phyloP scores from a whole-genome alignment of 2,797 vertebrate genomes.

The Sebastolobus altivelis region DNA sequence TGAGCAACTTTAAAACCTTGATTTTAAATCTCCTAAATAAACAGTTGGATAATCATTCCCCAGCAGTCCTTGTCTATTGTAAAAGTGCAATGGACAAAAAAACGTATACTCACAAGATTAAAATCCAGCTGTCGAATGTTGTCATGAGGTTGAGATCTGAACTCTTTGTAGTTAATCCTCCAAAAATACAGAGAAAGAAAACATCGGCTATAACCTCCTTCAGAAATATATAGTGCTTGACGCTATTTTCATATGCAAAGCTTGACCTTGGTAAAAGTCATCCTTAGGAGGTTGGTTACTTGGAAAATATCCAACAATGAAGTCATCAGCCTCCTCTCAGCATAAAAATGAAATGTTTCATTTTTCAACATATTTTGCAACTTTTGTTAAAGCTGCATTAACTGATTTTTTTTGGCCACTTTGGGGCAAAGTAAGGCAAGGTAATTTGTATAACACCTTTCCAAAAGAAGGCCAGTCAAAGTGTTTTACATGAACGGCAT shows the following conservation, averaged over 20 bases:
- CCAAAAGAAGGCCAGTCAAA: too few relatives aligned
- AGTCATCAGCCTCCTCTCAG: neutral
- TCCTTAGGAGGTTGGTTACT: neutral
- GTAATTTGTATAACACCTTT: too few relatives aligned
- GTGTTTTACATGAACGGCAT: too few relatives aligned
- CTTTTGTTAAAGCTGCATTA: neutral
- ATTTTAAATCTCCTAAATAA: neutral
- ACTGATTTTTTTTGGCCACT: neutral
- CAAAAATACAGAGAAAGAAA: neutral
- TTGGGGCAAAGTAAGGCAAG: neutral
- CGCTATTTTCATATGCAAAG: neutral
- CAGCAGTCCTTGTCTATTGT: neutral
- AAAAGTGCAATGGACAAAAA: neutral
- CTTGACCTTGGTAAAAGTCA: neutral
- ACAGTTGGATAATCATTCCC: neutral
- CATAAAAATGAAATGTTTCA: neutral
- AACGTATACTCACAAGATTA: constrained; percentile 11
- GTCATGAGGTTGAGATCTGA: neutral
- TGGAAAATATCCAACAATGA: neutral
- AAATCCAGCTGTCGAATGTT: neutral
- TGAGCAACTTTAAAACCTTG: too few relatives aligned
- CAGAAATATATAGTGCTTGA: neutral
- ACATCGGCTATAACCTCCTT: neutral
- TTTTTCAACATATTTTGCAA: neutral
- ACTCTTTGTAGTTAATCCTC: neutral